Conservation (phyloP, 2,797 vertebrate species). For the Nothura maculosa region DNA sequence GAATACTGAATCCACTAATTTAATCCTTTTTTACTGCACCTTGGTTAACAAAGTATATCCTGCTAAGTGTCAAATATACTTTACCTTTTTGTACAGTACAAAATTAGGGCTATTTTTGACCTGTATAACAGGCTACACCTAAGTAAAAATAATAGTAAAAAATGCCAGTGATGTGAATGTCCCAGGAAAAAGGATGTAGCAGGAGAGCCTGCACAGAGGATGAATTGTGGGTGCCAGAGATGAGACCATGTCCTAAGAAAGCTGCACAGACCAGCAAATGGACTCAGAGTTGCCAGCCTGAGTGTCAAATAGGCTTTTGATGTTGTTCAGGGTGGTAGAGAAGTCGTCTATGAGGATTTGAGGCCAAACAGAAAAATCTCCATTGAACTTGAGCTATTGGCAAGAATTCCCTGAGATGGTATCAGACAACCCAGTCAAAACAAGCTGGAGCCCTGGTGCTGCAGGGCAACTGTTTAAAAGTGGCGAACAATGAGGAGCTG, state of each 20-base stretch:
- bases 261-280: background rate
- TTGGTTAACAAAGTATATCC: background rate
- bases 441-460: background rate
- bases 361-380: constrained; percentile 7
- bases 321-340: background rate
- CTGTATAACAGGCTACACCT: background rate
- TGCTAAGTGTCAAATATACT: background rate
- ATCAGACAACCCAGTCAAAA: constrained; percentile 45
- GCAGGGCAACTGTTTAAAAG: background rate
- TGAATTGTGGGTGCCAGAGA: background rate
- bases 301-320: background rate
- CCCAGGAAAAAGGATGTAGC: too few relatives aligned
- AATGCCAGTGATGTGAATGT: background rate
- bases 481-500: background rate
- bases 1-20: background rate
- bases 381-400: constrained; percentile 5
- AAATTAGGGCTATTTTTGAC: background rate
- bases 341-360: background rate
- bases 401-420: background rate
- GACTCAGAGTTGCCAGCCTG: background rate
- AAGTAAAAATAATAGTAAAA: background rate
- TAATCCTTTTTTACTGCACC: background rate
- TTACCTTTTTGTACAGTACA: background rate
- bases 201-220: background rate
- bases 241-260: background rate